Evolutionary conservation across 2,797 vertebrate species (phyloP), one percentile per base, ranked within the genome.

Genomic region (Enteromius thamalakanensis): DNA sequence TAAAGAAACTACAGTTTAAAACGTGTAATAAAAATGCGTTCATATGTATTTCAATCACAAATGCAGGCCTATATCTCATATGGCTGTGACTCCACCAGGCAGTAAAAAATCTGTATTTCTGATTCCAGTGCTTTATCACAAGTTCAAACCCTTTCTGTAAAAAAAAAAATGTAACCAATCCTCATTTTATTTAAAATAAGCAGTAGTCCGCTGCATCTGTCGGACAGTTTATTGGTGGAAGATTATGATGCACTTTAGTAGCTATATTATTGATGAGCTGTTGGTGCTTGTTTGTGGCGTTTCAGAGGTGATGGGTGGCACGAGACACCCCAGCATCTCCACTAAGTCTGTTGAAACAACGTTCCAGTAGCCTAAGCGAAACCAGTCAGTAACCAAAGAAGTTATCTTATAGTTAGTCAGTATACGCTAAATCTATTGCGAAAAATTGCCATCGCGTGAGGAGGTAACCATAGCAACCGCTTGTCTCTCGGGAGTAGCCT

Each of bases 251-350:
- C 68, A 37, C 45, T 34, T 49, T 74, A 45, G 51, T n/a, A n/a
- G n/a, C n/a, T 74, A 23, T 47, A 74, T 81, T 19, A 81, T 40
- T 51, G 58, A 74, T 65, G 80, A 19, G 68, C 79, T 47, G 37
- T 17, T 47, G 68, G 42, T 32, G 53, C 26, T 45, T 71, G 51
- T 72, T 62, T 77, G 17, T 51, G 75, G 8, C 21, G 40, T 80
- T 71, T 81, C 42, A 45, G 42, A 49, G 60, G 51, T 60, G 55
- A 37, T 26, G 55, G 23, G 23, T 74, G 79, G 55, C 70, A 65
- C 55, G 69, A 64, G 55, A 72, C 79, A 80, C 78, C 65, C 62
- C 55, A 42, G 68, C 26, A 26, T 34, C 23, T 62, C 26, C 53
- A 64, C 69, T 6, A 37, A 37, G 37, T 37, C 3, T 8, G 37